Evolutionary conservation across 92 coral and sea anemone species (phyloP).

Genomic region (Paramuricea clavata): DNA sequence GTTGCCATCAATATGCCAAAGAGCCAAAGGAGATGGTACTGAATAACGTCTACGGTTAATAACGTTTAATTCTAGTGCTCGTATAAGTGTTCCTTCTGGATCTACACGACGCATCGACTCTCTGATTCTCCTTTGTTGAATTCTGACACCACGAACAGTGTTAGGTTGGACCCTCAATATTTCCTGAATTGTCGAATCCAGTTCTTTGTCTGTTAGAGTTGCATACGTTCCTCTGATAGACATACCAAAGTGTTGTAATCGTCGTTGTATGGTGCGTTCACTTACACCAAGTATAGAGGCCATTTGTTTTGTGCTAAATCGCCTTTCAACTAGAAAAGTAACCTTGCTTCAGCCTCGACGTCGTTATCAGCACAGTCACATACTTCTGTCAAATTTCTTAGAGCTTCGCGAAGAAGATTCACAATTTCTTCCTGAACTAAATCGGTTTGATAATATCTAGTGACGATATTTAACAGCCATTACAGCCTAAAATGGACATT

Average conservation of each 20-base stretch:
- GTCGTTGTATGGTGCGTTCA: constrained; percentile 48
- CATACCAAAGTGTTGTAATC: constrained; percentile 12
- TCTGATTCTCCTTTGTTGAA: constrained; percentile 63
- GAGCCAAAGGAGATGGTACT: constrained; percentile 68
- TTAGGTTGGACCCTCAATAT: constrained; percentile 52
- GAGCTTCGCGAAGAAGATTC: too few species aligned
- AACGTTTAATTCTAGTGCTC: constrained; percentile 73
- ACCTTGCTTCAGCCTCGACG: background rate
- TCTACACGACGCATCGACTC: constrained; percentile 46
- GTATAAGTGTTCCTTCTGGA: constrained; percentile 74
- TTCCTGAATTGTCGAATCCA: constrained; percentile 36
- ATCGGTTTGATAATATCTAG: too few species aligned
- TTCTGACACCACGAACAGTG: constrained; percentile 44
- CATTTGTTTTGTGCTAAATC: constrained; percentile 49
- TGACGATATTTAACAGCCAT: constrained; percentile 3
- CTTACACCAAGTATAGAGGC: constrained; percentile 43
- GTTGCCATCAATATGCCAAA: constrained; percentile 69
- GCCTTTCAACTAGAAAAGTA: constrained; percentile 55
- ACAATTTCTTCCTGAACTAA: too few species aligned
- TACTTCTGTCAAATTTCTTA: background rate
- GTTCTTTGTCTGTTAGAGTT: constrained; percentile 47
- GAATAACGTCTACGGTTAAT: constrained; percentile 67
- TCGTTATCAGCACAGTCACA: background rate
- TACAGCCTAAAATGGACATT: constrained; percentile 6
- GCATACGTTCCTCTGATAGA: constrained; percentile 50